These are phyloP conservation scores for Dexiosoma caninum DNA, from an alignment of 2,888 invertebrate species.

Conservation along the genomic window DNA sequence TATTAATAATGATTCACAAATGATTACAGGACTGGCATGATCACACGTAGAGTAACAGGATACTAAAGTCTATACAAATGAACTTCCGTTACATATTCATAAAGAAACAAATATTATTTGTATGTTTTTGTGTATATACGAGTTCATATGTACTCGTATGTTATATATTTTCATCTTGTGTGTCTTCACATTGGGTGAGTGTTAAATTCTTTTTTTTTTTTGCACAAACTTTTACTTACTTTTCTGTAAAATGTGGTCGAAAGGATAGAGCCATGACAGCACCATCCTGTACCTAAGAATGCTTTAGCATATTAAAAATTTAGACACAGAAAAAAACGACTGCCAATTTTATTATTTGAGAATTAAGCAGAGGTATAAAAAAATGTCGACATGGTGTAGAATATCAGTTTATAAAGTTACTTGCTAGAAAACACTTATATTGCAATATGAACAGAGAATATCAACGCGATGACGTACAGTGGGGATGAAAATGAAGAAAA, in stretches of 20 bases:
- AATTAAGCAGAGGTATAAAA: neutral
- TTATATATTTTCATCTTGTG: neutral
- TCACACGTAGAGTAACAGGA: conserved; percentile 43
- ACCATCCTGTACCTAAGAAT: too few species aligned
- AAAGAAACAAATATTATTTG: conserved; percentile 15
- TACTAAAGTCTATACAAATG: conserved; percentile 56
- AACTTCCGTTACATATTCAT: conserved; percentile 54
- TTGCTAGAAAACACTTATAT: too few species aligned
- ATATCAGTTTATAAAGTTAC: too few species aligned
- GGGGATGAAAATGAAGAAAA: too few species aligned
- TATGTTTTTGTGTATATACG: neutral
- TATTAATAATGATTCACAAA: conserved; percentile 33
- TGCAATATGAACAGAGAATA: too few species aligned
- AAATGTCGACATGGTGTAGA: too few species aligned
- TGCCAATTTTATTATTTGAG: neutral
- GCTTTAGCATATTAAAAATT: neutral
- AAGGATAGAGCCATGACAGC: too few species aligned
- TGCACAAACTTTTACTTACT: too few species aligned
- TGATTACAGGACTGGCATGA: conserved; percentile 17
- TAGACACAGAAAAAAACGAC: neutral
- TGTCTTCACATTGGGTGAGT: neutral
- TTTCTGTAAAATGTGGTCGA: too few species aligned
- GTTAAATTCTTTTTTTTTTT: too few species aligned
- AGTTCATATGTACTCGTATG: neutral
- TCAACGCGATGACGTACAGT: too few species aligned